phyloP scores from a whole-genome alignment of 2,888 invertebrate species.

The Callyntrura guangdongensis region DNA sequence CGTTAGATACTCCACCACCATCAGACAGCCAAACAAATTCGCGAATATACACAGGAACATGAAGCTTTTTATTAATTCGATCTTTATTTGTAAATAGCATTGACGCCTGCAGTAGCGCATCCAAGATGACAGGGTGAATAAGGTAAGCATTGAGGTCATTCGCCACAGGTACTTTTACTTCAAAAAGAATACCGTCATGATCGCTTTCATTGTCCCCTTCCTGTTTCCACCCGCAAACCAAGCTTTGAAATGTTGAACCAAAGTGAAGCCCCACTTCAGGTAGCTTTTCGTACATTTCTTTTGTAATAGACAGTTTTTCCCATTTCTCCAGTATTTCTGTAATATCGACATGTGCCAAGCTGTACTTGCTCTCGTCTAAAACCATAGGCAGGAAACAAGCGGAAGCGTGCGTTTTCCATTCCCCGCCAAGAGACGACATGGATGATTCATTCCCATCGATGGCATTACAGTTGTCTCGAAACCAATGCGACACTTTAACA shows the following conservation, averaged over 20 bases:
- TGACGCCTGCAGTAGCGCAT: slow-evolving; percentile 76
- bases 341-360: background rate
- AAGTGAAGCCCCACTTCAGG: slow-evolving; percentile 67
- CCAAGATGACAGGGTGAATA: slow-evolving; percentile 72
- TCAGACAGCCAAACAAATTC: slow-evolving; percentile 67
- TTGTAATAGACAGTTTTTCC: background rate
- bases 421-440: background rate
- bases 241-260: slow-evolving; percentile 65
- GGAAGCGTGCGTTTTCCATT: slow-evolving; percentile 60
- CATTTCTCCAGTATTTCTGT: slow-evolving; percentile 38
- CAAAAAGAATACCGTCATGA: slow-evolving; percentile 2
- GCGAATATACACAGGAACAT: slow-evolving; percentile 70
- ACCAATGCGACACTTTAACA: slow-evolving; percentile 43
- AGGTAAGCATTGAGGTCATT: slow-evolving; percentile 44
- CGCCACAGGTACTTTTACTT: slow-evolving; percentile 32
- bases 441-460: background rate
- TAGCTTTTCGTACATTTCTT: slow-evolving; percentile 62
- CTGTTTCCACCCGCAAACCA: slow-evolving; percentile 45
- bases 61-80: slow-evolving; percentile 56
- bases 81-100: slow-evolving; percentile 47
- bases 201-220: background rate
- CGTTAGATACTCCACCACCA: background rate
- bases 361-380: background rate
- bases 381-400: slow-evolving; percentile 55
- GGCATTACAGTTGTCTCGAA: background rate